phyloP scores from a whole-genome alignment of 2,888 invertebrate genomes.

The Cheilosia urbana region DNA sequence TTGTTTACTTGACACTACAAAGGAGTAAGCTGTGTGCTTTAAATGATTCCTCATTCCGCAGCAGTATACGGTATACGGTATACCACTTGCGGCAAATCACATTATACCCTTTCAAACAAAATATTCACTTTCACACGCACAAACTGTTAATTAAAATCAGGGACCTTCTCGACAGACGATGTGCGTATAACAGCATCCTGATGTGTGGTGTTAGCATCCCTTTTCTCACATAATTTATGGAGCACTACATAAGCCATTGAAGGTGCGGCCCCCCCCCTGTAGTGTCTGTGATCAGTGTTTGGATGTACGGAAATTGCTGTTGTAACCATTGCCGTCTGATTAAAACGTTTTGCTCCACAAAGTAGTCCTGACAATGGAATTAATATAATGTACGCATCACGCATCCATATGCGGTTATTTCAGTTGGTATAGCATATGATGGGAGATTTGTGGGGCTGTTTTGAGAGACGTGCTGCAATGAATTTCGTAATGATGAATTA shows the following conservation, averaged over 20 bases:
- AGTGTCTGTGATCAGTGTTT: slow-evolving; percentile 42
- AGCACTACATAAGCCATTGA: slow-evolving; percentile 10
- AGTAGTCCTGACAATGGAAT: slow-evolving; percentile 56
- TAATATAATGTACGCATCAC: slow-evolving; percentile 51
- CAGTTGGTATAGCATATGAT: slow-evolving; percentile 10
- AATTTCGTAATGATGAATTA: slow-evolving; percentile 24
- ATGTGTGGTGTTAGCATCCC: slow-evolving; percentile 52
- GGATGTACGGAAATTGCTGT: slow-evolving; percentile 61
- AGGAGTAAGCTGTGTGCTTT: slow-evolving; percentile 72
- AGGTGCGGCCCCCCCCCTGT: not conserved
- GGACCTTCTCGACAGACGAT: slow-evolving; percentile 39
- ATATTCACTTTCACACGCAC: slow-evolving; percentile 24
- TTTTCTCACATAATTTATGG: slow-evolving; percentile 37
- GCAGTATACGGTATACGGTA: no score
- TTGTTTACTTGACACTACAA: slow-evolving; percentile 81
- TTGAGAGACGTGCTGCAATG: slow-evolving; percentile 12
- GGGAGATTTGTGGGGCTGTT: slow-evolving; percentile 1
- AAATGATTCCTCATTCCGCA: slow-evolving; percentile 48
- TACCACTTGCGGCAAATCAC: slow-evolving; percentile 31
- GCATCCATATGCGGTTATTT: slow-evolving; percentile 4
- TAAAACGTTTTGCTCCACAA: slow-evolving; percentile 40
- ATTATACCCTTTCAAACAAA: slow-evolving; percentile 10
- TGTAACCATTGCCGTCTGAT: slow-evolving; percentile 50
- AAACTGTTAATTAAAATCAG: slow-evolving; percentile 34
- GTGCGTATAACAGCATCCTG: slow-evolving; percentile 35